Evolutionary conservation across 2,888 invertebrate genomes (phyloP), one percentile per base, ranked within the genome.

Genomic region (Drosophila putrida): DNA sequence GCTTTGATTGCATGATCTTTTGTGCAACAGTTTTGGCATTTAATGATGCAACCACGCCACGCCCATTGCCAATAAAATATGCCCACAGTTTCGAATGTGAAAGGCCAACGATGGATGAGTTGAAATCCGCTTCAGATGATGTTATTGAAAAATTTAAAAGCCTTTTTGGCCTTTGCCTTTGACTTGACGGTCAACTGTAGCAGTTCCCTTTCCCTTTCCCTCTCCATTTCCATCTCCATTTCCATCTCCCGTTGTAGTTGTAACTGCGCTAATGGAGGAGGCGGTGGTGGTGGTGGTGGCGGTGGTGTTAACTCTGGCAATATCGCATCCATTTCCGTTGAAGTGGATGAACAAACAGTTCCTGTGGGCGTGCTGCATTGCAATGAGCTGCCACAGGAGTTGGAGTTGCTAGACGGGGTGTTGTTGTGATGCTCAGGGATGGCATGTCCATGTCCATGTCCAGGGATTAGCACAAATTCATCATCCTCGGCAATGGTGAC

Each of bases 401-500:
- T 75, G 57, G 62, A 39, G 27, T 54, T 64, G 51, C 67, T 72
- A 20, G 20, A 1, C 20, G 64, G 47, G 70, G 25, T 67, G 28
- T 13, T 6, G 4, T 20, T 20, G 59, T 9, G 31, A 27, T 13
- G 5, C 51, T 58, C n/a, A 62, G 13, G 20, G 20, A 20, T 3
- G 61, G 27, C 59, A 71, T 51, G 44, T 0, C 73, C 74, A 15
- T 71, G 57, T n/a, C 81, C 71, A 10, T 76, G 81, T 0, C 73
- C 74, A 15, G 71, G 57, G n/a, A 82, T 80, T n/a, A 85, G 62
- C 13, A 83, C 81, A 28, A 88, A 88, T 63, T 89, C 90, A 65
- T 89, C 88, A 3, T 73, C 50, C 25, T 78, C 83, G 25, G 70
- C 68, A 36, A 74, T 53, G 13, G 75, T 77, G 50, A 46, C 70